Evolutionary conservation across 2,113 vertebrate genomes (phyloP).

Genomic region (Conger conger): DNA sequence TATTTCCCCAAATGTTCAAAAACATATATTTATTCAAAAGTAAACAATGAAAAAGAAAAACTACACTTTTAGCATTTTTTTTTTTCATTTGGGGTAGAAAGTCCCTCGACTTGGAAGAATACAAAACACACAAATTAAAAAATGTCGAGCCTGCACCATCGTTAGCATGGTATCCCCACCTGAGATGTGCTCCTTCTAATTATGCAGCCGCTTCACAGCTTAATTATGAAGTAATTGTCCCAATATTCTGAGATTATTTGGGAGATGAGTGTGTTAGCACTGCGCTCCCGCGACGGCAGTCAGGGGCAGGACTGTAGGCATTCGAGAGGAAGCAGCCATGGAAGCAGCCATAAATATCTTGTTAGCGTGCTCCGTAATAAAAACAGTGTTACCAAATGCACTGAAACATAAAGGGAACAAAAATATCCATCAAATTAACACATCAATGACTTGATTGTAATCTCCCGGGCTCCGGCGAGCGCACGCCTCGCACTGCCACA

Average conservation of each 20-base stretch:
- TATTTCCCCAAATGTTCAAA: background rate
- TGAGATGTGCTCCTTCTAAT: constrained; percentile 36
- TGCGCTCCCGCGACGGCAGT: constrained; percentile 54
- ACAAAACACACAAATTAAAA: background rate
- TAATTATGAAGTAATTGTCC: constrained; percentile 49
- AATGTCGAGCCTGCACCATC: no score
- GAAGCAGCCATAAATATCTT: constrained; percentile 69
- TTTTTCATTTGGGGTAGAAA: background rate
- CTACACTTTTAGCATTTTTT: background rate
- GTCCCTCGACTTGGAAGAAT: background rate
- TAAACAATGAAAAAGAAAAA: background rate
- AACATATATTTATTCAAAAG: background rate
- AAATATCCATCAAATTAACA: constrained; percentile 99
- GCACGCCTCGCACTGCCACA: constrained; percentile 76
- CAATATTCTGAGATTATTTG: constrained; percentile 44
- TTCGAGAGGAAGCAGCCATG: constrained; percentile 59
- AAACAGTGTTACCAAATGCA: constrained; percentile 64
- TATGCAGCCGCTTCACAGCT: constrained; percentile 32
- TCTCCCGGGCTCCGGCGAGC: constrained; percentile 86
- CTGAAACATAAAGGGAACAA: constrained; percentile 70
- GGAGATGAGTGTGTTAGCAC: constrained; percentile 32
- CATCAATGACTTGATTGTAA: constrained; percentile 98
- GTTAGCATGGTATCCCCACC: constrained; percentile 32
- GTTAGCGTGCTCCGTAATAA: constrained; percentile 64
- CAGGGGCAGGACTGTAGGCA: constrained; percentile 59